Evolutionary conservation across 2,797 vertebrate species (phyloP).

Genomic region (Spea hammondii): DNA sequence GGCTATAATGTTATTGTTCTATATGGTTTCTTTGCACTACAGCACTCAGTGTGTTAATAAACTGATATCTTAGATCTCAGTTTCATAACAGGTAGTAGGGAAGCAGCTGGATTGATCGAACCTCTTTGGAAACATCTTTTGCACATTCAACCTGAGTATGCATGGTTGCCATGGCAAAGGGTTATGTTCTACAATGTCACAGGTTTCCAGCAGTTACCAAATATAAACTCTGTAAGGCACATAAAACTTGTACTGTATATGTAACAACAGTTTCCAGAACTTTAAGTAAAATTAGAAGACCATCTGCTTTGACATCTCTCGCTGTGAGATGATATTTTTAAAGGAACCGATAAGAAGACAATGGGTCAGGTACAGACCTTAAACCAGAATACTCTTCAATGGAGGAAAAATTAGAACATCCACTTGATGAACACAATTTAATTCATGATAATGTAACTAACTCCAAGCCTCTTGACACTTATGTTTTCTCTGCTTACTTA

Average conservation of each 20-base stretch:
- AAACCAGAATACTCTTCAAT: too few species aligned
- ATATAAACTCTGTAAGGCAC: conserved; percentile 20
- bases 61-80: background rate
- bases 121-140: conserved; percentile 1
- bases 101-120: background rate
- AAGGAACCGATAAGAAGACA: background rate
- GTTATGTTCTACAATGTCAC: conserved; percentile 26
- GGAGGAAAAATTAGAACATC: too few species aligned
- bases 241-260: conserved; percentile 29
- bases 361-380: background rate
- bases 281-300: conserved; percentile 24
- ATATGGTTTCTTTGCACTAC: background rate
- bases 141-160: conserved; percentile 1
- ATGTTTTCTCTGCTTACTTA: conserved; percentile 17
- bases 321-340: conserved; percentile 8
- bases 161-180: conserved; percentile 39
- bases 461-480: conserved; percentile 11
- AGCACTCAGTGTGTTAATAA: too few species aligned
- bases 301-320: conserved; percentile 32
- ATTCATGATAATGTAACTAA: background rate
- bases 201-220: conserved; percentile 29
- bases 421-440: too few species aligned
- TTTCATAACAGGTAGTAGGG: background rate
- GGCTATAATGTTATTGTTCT: background rate
- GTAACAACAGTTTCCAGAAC: conserved; percentile 19